Percentiles rank a stretch among this genome's conserved stretches.
Conservation (phyloP, 2,113 vertebrate genomes). For the Caranx ignobilis region DNA sequence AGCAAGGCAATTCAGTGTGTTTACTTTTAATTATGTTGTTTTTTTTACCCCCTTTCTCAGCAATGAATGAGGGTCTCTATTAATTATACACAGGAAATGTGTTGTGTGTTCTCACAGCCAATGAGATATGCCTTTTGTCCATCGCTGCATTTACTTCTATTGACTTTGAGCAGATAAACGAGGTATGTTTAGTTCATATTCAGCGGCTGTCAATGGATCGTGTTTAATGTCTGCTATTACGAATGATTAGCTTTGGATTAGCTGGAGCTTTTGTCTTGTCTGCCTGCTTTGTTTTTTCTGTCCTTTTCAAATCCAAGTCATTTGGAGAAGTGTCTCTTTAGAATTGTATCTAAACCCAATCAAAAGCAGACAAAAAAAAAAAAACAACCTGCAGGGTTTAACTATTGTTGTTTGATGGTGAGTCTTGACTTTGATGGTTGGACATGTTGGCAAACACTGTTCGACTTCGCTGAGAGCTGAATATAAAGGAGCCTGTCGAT, state of each 20-base stretch:
- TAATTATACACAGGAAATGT: conserved; percentile 63
- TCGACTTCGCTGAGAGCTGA: neutral
- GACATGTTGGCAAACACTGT: conserved; percentile 47
- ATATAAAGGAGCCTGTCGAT: conserved; percentile 25
- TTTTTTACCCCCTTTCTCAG: conserved; percentile 30
- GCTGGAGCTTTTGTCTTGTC: conserved; percentile 58
- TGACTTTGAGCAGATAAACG: conserved; percentile 67
- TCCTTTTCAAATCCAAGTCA: conserved; percentile 52
- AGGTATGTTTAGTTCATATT: conserved; percentile 54
- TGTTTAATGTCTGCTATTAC: conserved; percentile 74
- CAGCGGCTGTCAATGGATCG: conserved; percentile 56
- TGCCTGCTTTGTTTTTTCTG: conserved; percentile 48
- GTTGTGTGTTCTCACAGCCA: conserved; percentile 30
- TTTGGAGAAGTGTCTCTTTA: conserved; percentile 54
- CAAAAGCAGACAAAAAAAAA: neutral
- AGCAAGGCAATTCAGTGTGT: conserved; percentile 48
- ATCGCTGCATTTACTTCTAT: conserved; percentile 41
- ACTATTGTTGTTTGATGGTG: conserved; percentile 32
- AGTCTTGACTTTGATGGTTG: conserved; percentile 28
- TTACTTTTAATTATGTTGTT: conserved; percentile 77
- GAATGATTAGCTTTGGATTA: conserved; percentile 76
- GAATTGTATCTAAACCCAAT: conserved; percentile 37
- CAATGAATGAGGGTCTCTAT: conserved; percentile 37
- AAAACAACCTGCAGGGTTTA: neutral
- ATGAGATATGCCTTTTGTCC: conserved; percentile 51